A percentile compares a stretch with the other conserved stretches of the same genome.
phyloP scores from a whole-genome alignment of 2,888 invertebrate species.

The Drosophila anomelani region DNA sequence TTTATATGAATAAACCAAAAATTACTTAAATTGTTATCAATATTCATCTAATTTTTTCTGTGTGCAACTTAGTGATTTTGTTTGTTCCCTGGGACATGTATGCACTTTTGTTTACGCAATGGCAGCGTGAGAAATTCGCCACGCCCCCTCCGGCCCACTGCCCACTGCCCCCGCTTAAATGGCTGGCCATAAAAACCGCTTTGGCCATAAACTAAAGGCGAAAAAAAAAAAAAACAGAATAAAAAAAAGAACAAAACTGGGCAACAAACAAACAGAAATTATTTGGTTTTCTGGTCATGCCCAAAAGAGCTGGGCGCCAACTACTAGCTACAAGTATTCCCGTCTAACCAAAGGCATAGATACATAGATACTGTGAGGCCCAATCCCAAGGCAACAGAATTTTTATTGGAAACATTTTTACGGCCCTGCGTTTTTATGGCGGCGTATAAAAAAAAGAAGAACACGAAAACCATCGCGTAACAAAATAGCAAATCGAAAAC shows the following conservation, averaged over 20 bases:
- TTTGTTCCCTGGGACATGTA: constrained; percentile 7
- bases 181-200: constrained; percentile 43
- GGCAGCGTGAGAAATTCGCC: constrained; percentile 67
- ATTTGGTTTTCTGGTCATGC: constrained; percentile 77
- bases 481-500: constrained; percentile 47
- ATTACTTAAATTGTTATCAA: neutral
- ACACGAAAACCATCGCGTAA: constrained; percentile 39
- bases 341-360: constrained; percentile 17
- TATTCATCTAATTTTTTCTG: too few species aligned
- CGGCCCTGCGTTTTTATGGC: constrained; percentile 66
- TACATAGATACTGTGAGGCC: constrained; percentile 14
- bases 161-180: constrained; percentile 14
- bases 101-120: constrained; percentile 62
- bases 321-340: constrained; percentile 34
- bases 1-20: neutral
- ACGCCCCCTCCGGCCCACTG: constrained; percentile 19
- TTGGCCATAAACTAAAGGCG: constrained; percentile 39
- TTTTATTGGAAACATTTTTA: constrained; percentile 74
- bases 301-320: constrained; percentile 69
- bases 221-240: constrained; percentile 24
- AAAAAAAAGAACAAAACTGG: constrained; percentile 36
- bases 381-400: constrained; percentile 30
- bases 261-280: constrained; percentile 57
- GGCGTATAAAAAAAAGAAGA: constrained; percentile 38
- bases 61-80: constrained; percentile 21